Base-by-base conservation (phyloP, 2,113 vertebrate species). In the Aldabrachelys gigantea region DNA sequence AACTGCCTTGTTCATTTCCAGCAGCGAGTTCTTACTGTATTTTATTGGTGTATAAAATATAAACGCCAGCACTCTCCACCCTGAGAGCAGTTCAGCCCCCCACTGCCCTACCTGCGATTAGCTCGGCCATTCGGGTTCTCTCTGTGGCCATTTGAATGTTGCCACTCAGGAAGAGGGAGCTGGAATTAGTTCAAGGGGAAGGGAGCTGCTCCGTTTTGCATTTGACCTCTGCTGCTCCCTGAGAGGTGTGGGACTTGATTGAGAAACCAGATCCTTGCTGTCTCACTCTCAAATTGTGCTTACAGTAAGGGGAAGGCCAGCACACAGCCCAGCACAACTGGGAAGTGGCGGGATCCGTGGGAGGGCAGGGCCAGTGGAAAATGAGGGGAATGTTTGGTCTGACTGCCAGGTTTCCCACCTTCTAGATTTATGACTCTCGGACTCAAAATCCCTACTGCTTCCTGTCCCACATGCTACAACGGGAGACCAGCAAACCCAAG, bases 171-270 rank as follows among this genome's bases (percentile, higher is more conserved):
- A 92, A 89, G 88, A 47, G 8, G 21, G 41, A 59, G 59, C 87
- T 31, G 53, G 41, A 88, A 50, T 22, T 10, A 27, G 17, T 80
- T n/a, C 57, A 21, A 2, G 5, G 31, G 79, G 62, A 47, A 4
- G 1, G 76, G 35, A 84, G 80, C 38, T 76, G 56, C 52, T 10
- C 72, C 1, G 1, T 27, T 17, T 11, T 27, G 19, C 87, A 16
- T 29, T 0, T 83, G 91, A 82, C 93, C 96, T 89, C 0, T 0
- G 22, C 65, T 52, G 50, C 62, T 22, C 59, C 29, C 44, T 1
- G 0, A 27, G 2, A 12, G 62, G 62, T 84, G 21, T 0, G 1
- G 57, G 0, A 10, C 1, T 41, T 0, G 0, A 1, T 0, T 2
- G 89, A 75, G 87, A 84, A 87, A 50, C 79, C 1, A 0, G 69